Percentiles rank a stretch among this genome's conserved stretches.
Evolutionary conservation across 1,140 invertebrate genomes (phyloP).

Genomic region (Musca vetustissima): DNA sequence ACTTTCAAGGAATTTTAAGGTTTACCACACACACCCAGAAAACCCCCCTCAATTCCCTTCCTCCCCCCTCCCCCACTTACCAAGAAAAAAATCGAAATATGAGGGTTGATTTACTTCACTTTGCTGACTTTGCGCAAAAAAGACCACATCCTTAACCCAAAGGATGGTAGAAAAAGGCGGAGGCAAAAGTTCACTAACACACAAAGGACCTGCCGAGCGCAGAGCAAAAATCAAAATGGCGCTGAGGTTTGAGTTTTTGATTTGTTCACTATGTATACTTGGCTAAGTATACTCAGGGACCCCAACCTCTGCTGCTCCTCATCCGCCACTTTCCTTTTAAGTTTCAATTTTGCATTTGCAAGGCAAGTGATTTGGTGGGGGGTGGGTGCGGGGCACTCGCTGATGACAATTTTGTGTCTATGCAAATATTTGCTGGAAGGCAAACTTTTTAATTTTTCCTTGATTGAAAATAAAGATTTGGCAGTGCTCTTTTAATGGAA

Average conservation of each 20-base stretch:
- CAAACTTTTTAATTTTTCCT: no score
- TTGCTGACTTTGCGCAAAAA: conserved; percentile 13
- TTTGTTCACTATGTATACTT: conserved; percentile 4
- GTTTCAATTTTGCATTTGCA: no score
- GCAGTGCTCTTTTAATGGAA: no score
- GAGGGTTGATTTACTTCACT: conserved; percentile 3
- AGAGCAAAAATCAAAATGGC: conserved; percentile 24
- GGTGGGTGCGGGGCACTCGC: no score
- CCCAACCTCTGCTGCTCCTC: no score
- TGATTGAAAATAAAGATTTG: no score
- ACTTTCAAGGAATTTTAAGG: conserved; percentile 33
- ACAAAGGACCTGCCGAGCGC: not conserved
- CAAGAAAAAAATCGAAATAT: not conserved
- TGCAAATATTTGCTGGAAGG: no score
- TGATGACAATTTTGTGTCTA: no score
- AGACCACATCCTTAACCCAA: no score
- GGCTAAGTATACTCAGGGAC: not conserved
- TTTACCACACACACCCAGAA: not conserved
- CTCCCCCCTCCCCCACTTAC: not conserved
- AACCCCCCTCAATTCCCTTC: not conserved
- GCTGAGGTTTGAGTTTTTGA: conserved; percentile 24
- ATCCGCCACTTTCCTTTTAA: no score
- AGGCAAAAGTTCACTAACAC: not conserved
- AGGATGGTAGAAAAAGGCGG: not conserved
- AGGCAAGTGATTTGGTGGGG: no score